Evolutionary conservation across 2,113 vertebrate species (phyloP), one percentile per base, ranked within the genome.

Genomic region (Larimichthys polyactis): DNA sequence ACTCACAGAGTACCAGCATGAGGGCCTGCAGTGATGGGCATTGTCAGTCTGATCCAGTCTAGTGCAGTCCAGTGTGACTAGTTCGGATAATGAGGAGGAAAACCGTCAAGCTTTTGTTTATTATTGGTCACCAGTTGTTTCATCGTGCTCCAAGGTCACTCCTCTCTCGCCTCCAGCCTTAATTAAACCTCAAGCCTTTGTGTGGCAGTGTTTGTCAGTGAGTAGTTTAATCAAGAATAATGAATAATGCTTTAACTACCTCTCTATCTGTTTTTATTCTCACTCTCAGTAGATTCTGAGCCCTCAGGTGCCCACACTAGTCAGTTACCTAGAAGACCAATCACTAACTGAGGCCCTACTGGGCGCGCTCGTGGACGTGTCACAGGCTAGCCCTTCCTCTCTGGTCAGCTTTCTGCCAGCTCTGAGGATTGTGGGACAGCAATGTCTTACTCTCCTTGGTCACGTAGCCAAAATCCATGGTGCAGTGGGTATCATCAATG

Each of bases 391-490:
- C 49, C 97, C 98, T 3, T 78, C 90, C 67, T 95, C 97, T 1
- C 65, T 99, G 83, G 86, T 89, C 43, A 44, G 90, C 70, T 97
- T 95, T 76, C 96, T 99, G 73, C 95, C 96, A 0, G 17, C 22
- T 0, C 92, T 99, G 71, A 96, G 95, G 60, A 95, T 94, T 66
- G 81, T 92, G 43, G 96, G 95, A 10, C 95, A 98, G 79, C 93
- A 87, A 72, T 96, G 85, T 29, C 95, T 97, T 44, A 87, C 80
- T 78, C 86, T 98, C 52, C 94, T 97, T 79, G 97, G 97, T 85
- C 96, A 97, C 71, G 94, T 95, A 17, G 96, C 96, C 4, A 97
- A 96, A 91, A 96, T 97, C 93, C 97, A 97, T 9, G 95, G 97
- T 46, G 95, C 96, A n/a, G 96, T 98, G 44, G 98, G 97, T 29